Base-by-base conservation (phyloP, 2,888 invertebrate genomes). In the Danaus chrysippus region DNA sequence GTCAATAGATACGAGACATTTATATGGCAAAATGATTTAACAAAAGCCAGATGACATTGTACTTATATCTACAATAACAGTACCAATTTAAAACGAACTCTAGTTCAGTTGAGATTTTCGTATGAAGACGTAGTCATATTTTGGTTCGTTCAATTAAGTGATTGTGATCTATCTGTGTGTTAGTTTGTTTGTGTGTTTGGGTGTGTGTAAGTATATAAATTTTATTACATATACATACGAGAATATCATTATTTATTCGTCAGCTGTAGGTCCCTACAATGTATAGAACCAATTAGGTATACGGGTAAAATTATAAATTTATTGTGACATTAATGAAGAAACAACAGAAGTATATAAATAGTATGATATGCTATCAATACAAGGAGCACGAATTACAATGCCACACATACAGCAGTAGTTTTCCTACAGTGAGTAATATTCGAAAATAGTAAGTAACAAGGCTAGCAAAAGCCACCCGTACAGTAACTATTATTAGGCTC, bases 11-110 rank as follows among this genome's bases (percentile, higher is more conserved):
- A 77, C 77, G 72, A 76, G 76, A 76, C 81, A 75, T 82, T 87
- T 85, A 88, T 84, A 81, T 85, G 78, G 80, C 70, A 83, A 82
- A 85, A 82, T 85, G 82, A 81, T 75, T 76, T 73, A 70, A 87
- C 87, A 89, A 90, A 82, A 74, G 82, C 72, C 63, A 71, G 74
- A 74, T 76, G 80, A 83, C 84, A 83, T 84, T 82, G 76, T 77
- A 79, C 82, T 82, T 83, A 84, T 86, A 80, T 72, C 76, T 81
- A 86, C 82, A 85, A 84, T 83, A 82, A 75, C 77, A 69, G 70
- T 75, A 79, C 75, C 76, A 71, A 73, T 76, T 76, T 76, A 73
- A 75, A 73, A 73, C 77, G 71, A 76, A 76, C 74, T 74, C 76
- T 71, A 69, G 68, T 75, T 86, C 84, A 89, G 90, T 89, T 82